Base-by-base conservation (phyloP, 2,888 invertebrate genomes). In the Synergus japonicus region DNA sequence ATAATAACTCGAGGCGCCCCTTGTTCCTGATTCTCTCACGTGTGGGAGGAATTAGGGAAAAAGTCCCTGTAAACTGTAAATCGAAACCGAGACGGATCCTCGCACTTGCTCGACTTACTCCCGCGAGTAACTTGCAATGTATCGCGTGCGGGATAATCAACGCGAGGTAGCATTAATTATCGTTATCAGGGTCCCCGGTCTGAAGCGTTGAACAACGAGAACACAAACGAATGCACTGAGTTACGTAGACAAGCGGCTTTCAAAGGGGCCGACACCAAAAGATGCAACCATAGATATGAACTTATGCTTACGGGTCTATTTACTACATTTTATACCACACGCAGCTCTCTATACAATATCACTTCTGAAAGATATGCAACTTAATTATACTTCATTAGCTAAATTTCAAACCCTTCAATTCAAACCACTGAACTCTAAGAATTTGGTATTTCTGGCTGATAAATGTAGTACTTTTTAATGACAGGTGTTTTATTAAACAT, bases 61-160 rank as follows among this genome's bases (percentile, higher is more conserved):
- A 63, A 63, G 22, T 29, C 63, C 18, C 58, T 58, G 18, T 18
- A 58, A 18, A 58, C 18, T 63, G 80, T 46, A 64, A 79, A 82
- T 83, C 79, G 78, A 80, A 78, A 79, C n/a, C 65, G n/a, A 80
- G 77, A 22, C 63, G 69, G 78, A 82, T 81, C 79, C 81, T 78
- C 65, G 67, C 46, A 77, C 80, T 49, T 44, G 43, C 22, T 73
- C 12, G 37, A 54, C 29, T 49, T 73, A 37, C 37, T 54, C 29
- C 37, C 22, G 37, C 41, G 54, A 73, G 41, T 73, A 54, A 54
- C 37, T 73, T 73, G 37, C 54, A 29, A 69, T 41, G 54, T 76
- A 87, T 88, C 89, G 89, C 89, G 89, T 89, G 89, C 87, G 84
- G 83, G 83, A 82, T 89, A 89, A 89, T 89, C 89, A 89, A 88